Conservation (phyloP, 2,888 invertebrate genomes). For the Apodemia hepburni region DNA sequence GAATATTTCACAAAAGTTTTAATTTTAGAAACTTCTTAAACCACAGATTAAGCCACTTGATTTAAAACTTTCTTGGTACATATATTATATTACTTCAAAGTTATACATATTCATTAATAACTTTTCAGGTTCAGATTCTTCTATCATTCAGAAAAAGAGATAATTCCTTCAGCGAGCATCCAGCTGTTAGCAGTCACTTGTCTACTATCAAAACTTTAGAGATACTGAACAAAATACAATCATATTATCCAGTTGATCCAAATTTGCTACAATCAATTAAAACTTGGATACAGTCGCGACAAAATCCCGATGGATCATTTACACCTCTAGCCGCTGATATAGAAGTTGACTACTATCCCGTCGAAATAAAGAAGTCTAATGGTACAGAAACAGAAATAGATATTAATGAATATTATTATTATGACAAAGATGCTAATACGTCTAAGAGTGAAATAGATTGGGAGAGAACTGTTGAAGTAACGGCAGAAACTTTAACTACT, state of each 20-base stretch:
- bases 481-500: slow-evolving; percentile 81
- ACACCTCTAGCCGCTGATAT: slow-evolving; percentile 79
- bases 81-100: no score
- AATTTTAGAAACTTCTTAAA: no score
- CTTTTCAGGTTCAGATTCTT: slow-evolving; percentile 79
- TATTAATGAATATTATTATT: slow-evolving; percentile 72
- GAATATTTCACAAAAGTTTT: no score
- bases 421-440: slow-evolving; percentile 74
- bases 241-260: slow-evolving; percentile 82
- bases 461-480: slow-evolving; percentile 80
- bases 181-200: slow-evolving; percentile 80
- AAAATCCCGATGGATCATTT: slow-evolving; percentile 81
- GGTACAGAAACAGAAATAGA: slow-evolving; percentile 56
- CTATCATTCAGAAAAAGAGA: slow-evolving; percentile 82
- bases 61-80: no score
- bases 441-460: slow-evolving; percentile 68
- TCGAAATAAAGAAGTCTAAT: slow-evolving; percentile 57
- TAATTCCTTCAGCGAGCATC: slow-evolving; percentile 84
- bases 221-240: slow-evolving; percentile 80
- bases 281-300: slow-evolving; percentile 81
- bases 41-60: no score
- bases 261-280: slow-evolving; percentile 80
- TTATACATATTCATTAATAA: neutral
- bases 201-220: slow-evolving; percentile 81
- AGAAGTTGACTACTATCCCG: slow-evolving; percentile 73